These are phyloP conservation scores for Lasius fuliginosus DNA, from an alignment of 2,888 invertebrate genomes.

Conservation along the genomic window DNA sequence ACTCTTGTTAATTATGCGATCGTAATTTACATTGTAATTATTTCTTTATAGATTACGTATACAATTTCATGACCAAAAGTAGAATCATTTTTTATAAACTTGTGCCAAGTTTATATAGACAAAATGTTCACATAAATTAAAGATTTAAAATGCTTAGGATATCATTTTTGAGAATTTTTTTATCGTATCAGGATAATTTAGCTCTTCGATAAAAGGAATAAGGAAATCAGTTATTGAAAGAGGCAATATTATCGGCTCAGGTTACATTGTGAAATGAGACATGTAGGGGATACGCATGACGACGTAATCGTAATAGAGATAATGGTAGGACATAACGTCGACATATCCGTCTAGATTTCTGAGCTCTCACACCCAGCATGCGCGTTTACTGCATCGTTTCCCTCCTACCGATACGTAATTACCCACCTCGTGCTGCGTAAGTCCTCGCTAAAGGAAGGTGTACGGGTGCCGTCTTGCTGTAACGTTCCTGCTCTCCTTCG, in stretches of 20 bases:
- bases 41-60: too few relatives aligned
- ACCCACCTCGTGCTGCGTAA: neutral
- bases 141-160: neutral
- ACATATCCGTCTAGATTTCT: slow-evolving; percentile 52
- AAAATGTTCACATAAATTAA: neutral
- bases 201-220: neutral
- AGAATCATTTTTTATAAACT: neutral
- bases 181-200: neutral
- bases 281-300: neutral
- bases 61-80: too few relatives aligned
- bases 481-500: slow-evolving; percentile 49
- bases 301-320: slow-evolving; percentile 9
- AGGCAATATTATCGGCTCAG: slow-evolving; percentile 1
- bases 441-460: neutral
- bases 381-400: slow-evolving; percentile 71
- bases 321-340: slow-evolving; percentile 21
- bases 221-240: neutral
- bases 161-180: neutral
- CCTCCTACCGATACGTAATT: slow-evolving; percentile 65
- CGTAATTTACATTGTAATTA: neutral
- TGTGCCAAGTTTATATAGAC: neutral
- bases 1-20: neutral
- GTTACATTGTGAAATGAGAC: slow-evolving; percentile 3
- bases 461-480: slow-evolving; percentile 60
- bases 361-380: slow-evolving; percentile 20